phyloP scores from a whole-genome alignment of 2,888 invertebrate species.

The Cecidostiba fungosa region DNA sequence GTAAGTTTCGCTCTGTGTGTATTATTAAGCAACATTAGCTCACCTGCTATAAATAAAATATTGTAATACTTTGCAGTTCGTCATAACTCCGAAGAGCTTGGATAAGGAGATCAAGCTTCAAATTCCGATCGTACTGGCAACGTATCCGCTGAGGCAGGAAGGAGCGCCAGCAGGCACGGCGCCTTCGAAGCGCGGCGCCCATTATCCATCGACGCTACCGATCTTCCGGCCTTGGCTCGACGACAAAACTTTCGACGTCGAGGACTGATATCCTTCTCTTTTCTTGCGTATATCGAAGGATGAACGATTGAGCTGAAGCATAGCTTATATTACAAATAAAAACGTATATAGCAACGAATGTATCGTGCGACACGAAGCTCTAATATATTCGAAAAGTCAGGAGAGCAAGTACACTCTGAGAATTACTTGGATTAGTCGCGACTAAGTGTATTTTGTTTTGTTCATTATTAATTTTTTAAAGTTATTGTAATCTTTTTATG shows the following conservation, averaged over 20 bases:
- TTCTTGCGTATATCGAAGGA: neutral
- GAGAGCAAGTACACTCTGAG: neutral
- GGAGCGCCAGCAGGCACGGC: constrained; percentile 85
- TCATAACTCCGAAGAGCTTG: constrained; percentile 94
- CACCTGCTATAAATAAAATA: no score
- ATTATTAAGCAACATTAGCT: no score
- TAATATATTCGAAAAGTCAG: neutral
- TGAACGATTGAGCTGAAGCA: neutral
- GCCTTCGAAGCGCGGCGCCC: constrained; percentile 90
- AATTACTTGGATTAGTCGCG: constrained; percentile 1
- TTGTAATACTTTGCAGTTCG: constrained; percentile 85
- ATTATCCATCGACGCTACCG: constrained; percentile 95
- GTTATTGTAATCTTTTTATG: constrained; percentile 7
- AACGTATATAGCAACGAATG: neutral
- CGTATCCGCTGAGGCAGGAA: constrained; percentile 90
- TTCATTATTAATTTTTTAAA: neutral
- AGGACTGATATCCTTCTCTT: constrained; percentile 71
- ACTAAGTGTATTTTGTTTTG: neutral
- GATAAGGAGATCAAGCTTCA: constrained; percentile 96
- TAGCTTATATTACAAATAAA: neutral
- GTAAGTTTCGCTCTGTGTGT: no score
- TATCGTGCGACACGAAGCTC: neutral
- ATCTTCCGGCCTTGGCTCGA: constrained; percentile 95
- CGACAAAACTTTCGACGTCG: constrained; percentile 84
- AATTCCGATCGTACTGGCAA: constrained; percentile 94